These are phyloP conservation scores for Acipenser ruthenus DNA, from an alignment of 2,797 vertebrate genomes.

Conservation along the genomic window DNA sequence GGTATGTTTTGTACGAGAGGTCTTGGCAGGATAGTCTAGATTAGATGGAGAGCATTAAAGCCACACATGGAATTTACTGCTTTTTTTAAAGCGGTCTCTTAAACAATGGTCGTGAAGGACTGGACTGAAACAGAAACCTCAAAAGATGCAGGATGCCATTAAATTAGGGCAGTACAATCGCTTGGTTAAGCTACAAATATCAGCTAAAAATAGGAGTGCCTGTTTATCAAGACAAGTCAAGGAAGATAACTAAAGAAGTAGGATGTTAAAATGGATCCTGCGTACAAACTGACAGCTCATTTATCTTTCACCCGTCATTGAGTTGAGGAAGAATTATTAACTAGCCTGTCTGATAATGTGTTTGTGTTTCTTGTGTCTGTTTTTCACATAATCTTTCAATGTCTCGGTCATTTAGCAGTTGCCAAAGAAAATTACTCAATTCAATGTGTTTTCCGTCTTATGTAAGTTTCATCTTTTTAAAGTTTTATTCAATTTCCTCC, in stretches of 20 bases:
- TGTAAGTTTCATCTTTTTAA: too few relatives aligned
- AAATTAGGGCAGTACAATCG: slow-evolving; percentile 23
- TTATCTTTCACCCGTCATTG: background rate
- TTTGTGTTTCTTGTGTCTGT: too few relatives aligned
- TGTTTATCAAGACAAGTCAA: slow-evolving; percentile 13
- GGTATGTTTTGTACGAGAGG: too few relatives aligned
- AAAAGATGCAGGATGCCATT: slow-evolving; percentile 17
- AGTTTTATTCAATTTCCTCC: too few relatives aligned
- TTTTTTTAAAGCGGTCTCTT: slow-evolving; percentile 15
- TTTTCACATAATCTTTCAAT: too few relatives aligned
- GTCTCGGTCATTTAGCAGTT: too few relatives aligned
- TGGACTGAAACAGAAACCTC: slow-evolving; percentile 14
- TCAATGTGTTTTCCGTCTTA: too few relatives aligned
- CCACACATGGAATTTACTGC: slow-evolving; percentile 29
- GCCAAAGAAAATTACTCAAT: too few relatives aligned
- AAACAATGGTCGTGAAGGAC: slow-evolving; percentile 24
- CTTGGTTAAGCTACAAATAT: background rate
- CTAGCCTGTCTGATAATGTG: background rate
- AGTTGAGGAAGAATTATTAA: background rate
- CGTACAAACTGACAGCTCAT: background rate
- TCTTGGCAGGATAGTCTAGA: too few relatives aligned
- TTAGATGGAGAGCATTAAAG: slow-evolving; percentile 27
- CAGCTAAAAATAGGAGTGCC: slow-evolving; percentile 15
- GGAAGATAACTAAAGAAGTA: slow-evolving; percentile 12
- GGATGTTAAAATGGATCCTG: slow-evolving; percentile 19